Conservation (phyloP, 2,888 invertebrate genomes). For the Lepidocyrtinus sp. region DNA sequence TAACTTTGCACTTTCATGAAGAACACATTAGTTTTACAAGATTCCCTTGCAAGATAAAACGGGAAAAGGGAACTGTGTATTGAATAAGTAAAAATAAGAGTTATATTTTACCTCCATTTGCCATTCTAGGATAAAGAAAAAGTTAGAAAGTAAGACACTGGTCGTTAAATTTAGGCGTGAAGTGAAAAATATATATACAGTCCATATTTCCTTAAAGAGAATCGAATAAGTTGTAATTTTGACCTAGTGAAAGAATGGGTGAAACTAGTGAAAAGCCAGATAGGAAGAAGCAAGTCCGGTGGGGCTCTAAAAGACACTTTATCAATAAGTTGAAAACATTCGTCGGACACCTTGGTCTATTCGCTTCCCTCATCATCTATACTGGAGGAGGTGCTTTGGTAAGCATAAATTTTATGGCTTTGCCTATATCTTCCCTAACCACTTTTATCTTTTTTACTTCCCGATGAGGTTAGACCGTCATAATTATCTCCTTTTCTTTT, state of each 20-base stretch:
- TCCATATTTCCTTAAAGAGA: not conserved
- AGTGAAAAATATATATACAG: conserved; percentile 19
- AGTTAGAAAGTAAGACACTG: conserved; percentile 23
- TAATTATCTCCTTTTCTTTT: too few species aligned
- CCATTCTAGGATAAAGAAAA: not conserved
- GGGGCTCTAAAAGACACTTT: conserved; percentile 62
- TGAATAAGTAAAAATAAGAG: not conserved
- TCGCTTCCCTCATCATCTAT: conserved; percentile 84
- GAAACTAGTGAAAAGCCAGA: conserved; percentile 60
- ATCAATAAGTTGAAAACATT: conserved; percentile 65
- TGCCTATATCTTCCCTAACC: not conserved
- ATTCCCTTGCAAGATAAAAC: not conserved
- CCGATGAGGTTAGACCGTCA: too few species aligned
- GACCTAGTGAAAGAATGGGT: conserved; percentile 57
- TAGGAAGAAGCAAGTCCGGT: conserved; percentile 63
- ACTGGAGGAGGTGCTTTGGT: conserved; percentile 87
- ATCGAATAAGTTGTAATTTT: too few species aligned
- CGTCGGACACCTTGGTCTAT: conserved; percentile 82
- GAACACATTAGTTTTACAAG: not conserved
- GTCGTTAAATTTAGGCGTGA: conserved; percentile 53
- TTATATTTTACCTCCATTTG: not conserved
- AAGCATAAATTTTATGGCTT: conserved; percentile 41
- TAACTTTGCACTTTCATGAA: not conserved
- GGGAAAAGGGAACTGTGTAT: not conserved
- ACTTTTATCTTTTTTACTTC: not conserved